A percentile compares a stretch with the other conserved stretches of the same genome.
phyloP scores from a whole-genome alignment of 2,113 vertebrate genomes.

The Albula glossodonta region DNA sequence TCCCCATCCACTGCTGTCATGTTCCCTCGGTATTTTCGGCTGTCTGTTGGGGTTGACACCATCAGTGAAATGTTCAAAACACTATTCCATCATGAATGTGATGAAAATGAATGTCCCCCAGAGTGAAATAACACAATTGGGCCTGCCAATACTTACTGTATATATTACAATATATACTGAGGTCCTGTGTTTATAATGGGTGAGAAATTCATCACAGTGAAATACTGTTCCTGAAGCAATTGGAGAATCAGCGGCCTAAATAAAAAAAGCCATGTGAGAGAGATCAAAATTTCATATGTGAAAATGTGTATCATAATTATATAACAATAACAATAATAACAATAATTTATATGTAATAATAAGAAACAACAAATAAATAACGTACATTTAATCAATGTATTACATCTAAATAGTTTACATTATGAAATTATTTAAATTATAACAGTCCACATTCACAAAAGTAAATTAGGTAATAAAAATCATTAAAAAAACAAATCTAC shows the following conservation, averaged over 20 bases:
- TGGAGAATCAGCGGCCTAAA: conserved; percentile 9
- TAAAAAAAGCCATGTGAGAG: neutral
- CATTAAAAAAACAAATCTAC: too few species aligned
- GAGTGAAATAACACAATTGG: conserved; percentile 34
- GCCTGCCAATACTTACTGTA: conserved; percentile 46
- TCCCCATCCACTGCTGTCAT: neutral
- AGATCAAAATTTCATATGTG: neutral
- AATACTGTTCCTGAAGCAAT: conserved; percentile 24
- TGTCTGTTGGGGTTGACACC: conserved; percentile 30
- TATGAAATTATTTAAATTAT: too few species aligned
- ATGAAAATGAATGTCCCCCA: conserved; percentile 42
- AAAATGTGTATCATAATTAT: neutral
- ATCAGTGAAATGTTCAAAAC: conserved; percentile 23
- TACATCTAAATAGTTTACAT: too few species aligned
- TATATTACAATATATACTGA: conserved; percentile 21
- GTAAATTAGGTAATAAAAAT: too few species aligned
- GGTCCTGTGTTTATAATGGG: conserved; percentile 20
- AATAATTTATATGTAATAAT: neutral
- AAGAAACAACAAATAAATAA: conserved; percentile 1
- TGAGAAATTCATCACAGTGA: conserved; percentile 34
- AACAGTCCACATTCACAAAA: too few species aligned
- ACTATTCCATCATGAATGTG: conserved; percentile 27
- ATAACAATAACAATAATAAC: neutral
- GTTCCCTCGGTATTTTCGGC: conserved; percentile 21
- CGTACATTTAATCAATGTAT: too few species aligned